Evolutionary conservation across 1,140 invertebrate genomes (phyloP), one percentile per base, ranked within the genome.

Genomic region (Drosophila rhopaloa): DNA sequence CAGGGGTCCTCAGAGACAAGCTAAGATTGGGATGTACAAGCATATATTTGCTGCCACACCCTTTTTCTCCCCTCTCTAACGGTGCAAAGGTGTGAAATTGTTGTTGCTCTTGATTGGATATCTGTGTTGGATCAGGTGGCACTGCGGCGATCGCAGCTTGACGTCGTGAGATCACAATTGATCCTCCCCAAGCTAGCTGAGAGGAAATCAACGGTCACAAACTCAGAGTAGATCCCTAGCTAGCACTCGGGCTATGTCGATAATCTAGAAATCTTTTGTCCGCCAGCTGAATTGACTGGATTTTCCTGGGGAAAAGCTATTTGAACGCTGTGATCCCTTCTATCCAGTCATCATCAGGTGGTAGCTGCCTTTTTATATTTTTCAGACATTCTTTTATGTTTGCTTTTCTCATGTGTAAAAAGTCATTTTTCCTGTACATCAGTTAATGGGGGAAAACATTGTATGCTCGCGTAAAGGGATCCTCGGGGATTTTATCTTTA

Each of bases 181-280:
- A 89, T 89, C 84, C 83, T 88, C 83, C 76, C 71, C 57, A 76
- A 79, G 65, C 53, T 61, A 32, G 29, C 32, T 19, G 29, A 6
- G 29, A 11, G 11, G 32, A 19, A 53, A 79, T 57, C 55, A 35
- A 43, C 46, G 35, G 27, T 9, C 27, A 16, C 29, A 16, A 35
- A 27, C 14, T n/a, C 4, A 16, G 24, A 13, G 24, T 27, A 24
- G 27, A 44, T 13, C 44, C n/a, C 37, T 35, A 41, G n/a, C 44
- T 5, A 16, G 46, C 4, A 11, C 13, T 32, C 14, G 37, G 40
- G 46, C 47, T 41, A 37, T 55, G 58, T 53, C 76, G 67, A 86
- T 86, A 83, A 86, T 88, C 88, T 88, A 79, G 76, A 83, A 79
- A 83, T 89, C 83, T 86, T 77, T 77, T 73, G 60, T 76, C 47